Evolutionary conservation across 2,797 vertebrate genomes (phyloP).

Genomic region (Fringilla coelebs): DNA sequence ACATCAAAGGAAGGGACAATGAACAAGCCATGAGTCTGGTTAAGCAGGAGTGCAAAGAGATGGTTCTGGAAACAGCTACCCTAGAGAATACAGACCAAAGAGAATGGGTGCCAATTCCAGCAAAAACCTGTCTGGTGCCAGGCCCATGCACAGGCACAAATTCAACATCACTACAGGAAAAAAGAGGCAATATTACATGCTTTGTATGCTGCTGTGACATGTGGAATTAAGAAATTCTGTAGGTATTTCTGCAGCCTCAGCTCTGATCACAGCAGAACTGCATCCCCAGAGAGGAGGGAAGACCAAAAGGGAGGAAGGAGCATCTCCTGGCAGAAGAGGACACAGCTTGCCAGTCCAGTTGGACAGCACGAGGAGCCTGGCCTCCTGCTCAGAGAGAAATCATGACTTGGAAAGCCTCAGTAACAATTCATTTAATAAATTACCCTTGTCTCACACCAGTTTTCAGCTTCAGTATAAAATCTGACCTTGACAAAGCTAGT

Average conservation of each 20-base stretch:
- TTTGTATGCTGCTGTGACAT: not conserved
- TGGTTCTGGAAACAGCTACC: not conserved
- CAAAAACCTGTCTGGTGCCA: not conserved
- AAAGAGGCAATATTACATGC: not conserved
- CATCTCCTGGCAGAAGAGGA: not conserved
- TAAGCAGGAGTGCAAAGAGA: not conserved
- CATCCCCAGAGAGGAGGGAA: not conserved
- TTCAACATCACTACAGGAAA: not conserved
- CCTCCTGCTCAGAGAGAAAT: not conserved
- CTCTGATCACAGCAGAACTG: not conserved
- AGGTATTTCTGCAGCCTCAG: not conserved
- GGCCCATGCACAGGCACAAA: not conserved
- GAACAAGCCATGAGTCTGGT: not conserved
- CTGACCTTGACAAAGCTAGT: not conserved
- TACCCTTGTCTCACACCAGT: not conserved
- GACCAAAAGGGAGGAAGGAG: not conserved
- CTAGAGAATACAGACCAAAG: not conserved
- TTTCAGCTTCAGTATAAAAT: not conserved
- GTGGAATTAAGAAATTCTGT: not conserved
- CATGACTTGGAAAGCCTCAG: not conserved
- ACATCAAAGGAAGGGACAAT: not conserved
- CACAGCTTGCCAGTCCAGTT: not conserved
- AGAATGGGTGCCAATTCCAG: not conserved
- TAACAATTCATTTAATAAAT: not conserved
- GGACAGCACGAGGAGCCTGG: not conserved